A percentile compares a stretch with the other conserved stretches of the same genome.
Conservation (phyloP, 2,797 vertebrate species). For the Poeciliopsis turneri region DNA sequence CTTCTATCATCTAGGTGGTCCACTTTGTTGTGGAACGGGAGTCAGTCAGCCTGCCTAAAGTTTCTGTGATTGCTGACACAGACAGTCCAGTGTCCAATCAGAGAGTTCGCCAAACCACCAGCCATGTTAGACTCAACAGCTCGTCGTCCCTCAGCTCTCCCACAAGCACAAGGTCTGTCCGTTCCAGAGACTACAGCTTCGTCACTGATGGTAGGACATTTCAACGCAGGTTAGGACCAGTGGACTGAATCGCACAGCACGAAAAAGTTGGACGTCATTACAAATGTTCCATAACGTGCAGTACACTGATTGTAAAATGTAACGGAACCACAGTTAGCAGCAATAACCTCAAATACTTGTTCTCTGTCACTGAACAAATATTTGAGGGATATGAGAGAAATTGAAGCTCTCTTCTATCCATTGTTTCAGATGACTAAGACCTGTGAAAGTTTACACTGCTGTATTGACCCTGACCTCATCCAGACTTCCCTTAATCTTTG, state of each 20-base stretch:
- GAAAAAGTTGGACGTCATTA: not conserved
- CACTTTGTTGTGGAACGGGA: constrained; percentile 82
- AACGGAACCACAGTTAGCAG: not conserved
- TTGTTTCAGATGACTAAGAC: not conserved
- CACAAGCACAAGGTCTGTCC: constrained; percentile 59
- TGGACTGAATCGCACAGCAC: not conserved
- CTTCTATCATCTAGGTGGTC: constrained; percentile 74
- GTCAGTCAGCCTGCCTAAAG: constrained; percentile 35
- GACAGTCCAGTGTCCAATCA: constrained; percentile 49
- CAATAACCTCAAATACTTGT: not conserved
- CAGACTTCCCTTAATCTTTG: constrained; percentile 35
- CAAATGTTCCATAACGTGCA: not conserved
- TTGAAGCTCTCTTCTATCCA: not conserved
- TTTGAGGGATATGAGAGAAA: not conserved
- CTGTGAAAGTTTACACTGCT: constrained; percentile 62
- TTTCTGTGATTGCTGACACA: constrained; percentile 52
- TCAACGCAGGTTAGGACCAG: not conserved
- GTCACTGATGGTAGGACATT: constrained; percentile 83
- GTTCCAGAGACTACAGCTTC: constrained; percentile 78
- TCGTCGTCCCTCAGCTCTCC: constrained; percentile 67
- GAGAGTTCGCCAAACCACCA: constrained; percentile 32
- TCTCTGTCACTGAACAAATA: not conserved
- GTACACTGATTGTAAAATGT: not conserved
- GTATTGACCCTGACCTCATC: constrained; percentile 42
- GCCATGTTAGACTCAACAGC: constrained; percentile 63